Evolutionary conservation across 2,113 vertebrate genomes (phyloP).

Genomic region (Antechinus stuartii): DNA sequence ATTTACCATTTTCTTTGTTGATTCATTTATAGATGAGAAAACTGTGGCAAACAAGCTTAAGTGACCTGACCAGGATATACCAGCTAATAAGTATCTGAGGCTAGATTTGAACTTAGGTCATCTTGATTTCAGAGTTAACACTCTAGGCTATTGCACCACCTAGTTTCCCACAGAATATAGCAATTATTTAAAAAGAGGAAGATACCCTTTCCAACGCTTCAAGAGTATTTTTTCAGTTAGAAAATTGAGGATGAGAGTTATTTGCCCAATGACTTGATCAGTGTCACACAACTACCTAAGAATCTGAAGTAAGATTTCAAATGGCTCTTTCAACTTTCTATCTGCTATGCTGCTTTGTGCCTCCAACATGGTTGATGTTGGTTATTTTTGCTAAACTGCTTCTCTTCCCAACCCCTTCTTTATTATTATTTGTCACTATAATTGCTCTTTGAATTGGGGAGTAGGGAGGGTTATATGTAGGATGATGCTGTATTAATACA

Average conservation of each 20-base stretch:
- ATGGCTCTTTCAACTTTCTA: not conserved
- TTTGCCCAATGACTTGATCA: not conserved
- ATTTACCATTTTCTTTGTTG: not conserved
- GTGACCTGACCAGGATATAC: not conserved
- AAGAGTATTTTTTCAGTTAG: not conserved
- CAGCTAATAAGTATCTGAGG: not conserved
- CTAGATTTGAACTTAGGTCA: no score
- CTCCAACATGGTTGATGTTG: not conserved
- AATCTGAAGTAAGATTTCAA: not conserved
- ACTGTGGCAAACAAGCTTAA: not conserved
- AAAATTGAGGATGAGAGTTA: not conserved
- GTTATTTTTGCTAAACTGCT: not conserved
- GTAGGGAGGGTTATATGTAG: not conserved
- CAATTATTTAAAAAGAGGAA: not conserved
- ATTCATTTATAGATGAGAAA: not conserved
- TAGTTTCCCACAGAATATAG: not conserved
- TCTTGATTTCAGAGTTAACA: not conserved
- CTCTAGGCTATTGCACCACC: not conserved
- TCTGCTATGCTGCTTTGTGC: not conserved
- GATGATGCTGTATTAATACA: not conserved
- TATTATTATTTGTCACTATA: not conserved
- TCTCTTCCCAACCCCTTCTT: not conserved
- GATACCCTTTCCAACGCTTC: not conserved
- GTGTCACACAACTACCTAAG: not conserved
- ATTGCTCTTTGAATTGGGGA: not conserved